Base-by-base conservation (phyloP, 2,888 invertebrate species). In the Drosophila tanythrix region DNA sequence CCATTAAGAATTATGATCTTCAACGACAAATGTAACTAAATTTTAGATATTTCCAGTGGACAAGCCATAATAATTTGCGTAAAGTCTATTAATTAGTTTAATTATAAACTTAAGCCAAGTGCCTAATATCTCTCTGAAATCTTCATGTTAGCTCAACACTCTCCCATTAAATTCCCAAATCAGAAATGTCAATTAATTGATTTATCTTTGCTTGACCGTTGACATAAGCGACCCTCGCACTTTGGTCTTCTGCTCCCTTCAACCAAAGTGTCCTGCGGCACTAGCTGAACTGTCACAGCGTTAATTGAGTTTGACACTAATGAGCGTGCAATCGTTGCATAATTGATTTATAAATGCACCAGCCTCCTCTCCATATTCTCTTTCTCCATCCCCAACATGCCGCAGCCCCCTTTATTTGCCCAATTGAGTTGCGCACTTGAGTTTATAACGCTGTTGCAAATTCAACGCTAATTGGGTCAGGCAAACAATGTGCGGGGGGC, bases 261-360 rank as follows among this genome's bases (percentile, higher is more conserved):
- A 31, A 48, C 27, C n/a, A 46, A 3, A 29, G 46, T 21, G 40
- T 57, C 51, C 67, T 72, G 74, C 65, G 61, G 65, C 65, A 65
- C 57, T 46, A 46, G 68, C 81, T 63, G 73, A 88, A 74, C 89
- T 86, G 90, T 86, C 85, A 82, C 67, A 72, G 81, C 88, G 88
- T 90, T 87, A 89, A 88, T 90, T 89, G 90, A 82, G 88, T 89
- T 90, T 89, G 89, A 89, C 88, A 87, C 88, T 88, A 88, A 88
- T 90, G 89, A 90, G 88, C 90, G 74, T 78, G 89, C 90, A 87
- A 88, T 90, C 87, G 79, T 75, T 86, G 82, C 84, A 87, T 90
- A 88, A 90, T 88, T 88, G 90, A 88, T 88, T 88, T 86, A 90
- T 89, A 86, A 89, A 90, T 79, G 87, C 65, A 70, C 81, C 64